phyloP scores from a whole-genome alignment of 2,797 vertebrate genomes.

The Tapirus indicus region DNA sequence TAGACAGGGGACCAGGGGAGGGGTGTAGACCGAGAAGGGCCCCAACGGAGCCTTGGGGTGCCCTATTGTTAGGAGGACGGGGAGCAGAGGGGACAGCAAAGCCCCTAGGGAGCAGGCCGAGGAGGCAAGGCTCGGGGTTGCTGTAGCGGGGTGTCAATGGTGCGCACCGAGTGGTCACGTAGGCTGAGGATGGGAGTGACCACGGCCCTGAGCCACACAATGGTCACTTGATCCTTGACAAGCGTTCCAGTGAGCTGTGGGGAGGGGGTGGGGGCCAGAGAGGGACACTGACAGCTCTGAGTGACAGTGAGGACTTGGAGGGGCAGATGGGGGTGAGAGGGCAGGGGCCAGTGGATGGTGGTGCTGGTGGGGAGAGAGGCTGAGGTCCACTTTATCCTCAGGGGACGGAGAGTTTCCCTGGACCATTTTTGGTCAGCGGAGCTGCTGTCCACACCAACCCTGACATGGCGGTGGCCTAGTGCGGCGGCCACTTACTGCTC shows the following conservation, averaged over 20 bases:
- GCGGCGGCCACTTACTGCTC: fast-evolving
- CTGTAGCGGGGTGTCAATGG: fast-evolving
- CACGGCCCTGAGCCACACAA: neutral
- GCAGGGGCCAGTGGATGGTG: neutral
- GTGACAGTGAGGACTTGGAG: neutral
- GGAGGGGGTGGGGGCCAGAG: neutral
- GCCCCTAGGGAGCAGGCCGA: neutral
- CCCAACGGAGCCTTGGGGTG: neutral
- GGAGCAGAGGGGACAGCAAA: neutral
- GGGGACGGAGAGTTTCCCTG: neutral
- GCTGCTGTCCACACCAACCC: neutral
- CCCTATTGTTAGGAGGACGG: neutral
- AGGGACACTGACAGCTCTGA: fast-evolving
- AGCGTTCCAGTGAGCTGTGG: neutral
- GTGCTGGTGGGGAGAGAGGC: neutral
- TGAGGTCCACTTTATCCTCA: neutral
- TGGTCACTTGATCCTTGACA: neutral
- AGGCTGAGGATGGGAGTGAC: neutral
- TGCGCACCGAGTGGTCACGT: fast-evolving
- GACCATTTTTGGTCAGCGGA: too few species aligned
- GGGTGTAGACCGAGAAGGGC: neutral
- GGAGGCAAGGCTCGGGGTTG: neutral
- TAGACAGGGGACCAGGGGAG: neutral
- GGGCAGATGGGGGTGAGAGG: neutral
- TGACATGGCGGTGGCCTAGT: neutral